Evolutionary conservation across 2,888 invertebrate genomes (phyloP), one percentile per base, ranked within the genome.

Genomic region (Aphidius colemani): DNA sequence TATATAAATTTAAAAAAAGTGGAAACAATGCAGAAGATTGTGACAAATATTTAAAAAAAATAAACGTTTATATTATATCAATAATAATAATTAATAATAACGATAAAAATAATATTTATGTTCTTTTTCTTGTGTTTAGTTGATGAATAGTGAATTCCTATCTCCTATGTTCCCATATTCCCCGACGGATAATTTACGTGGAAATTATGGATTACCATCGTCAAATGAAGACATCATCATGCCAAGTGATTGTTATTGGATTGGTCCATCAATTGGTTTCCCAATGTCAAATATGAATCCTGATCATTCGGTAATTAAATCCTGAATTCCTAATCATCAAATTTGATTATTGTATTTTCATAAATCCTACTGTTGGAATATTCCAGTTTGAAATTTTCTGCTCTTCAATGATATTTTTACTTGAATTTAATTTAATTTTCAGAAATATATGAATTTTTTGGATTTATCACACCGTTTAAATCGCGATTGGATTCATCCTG

Each of bases 181-280:
- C 46, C 70, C 68, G 51, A 66, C 71, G 18, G 70, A 68, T 6
- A 70, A 72, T 64, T 49, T 55, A 55, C 40, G 48, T 18, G 46
- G 18, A 6, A 55, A 55, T 41, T 46, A 30, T 10, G 46, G 46
- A 57, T 66, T 73, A 30, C 67, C 72, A 5, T 66, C 64, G 63
- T 69, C 66, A 18, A 68, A 73, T 40, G 75, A 30, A 30, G 30
- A 75, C 48, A 61, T 76, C 13, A 71, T 73, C 18, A 63, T 71
- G 45, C 69, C 75, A 5, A 75, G 76, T 9, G 74, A 76, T 50
- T 78, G 72, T 63, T 77, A 72, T 66, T 79, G 78, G 73, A 66
- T 76, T n/a, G 67, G 72, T 13, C 71, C 67, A 6, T 60, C 64
- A 50, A 56, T 70, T 18, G 66, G 68, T 7, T 66, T 66, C 48